These are phyloP conservation scores for Drosophila pseudoobscura DNA, from an alignment of 1,140 invertebrate species.

Conservation along the genomic window DNA sequence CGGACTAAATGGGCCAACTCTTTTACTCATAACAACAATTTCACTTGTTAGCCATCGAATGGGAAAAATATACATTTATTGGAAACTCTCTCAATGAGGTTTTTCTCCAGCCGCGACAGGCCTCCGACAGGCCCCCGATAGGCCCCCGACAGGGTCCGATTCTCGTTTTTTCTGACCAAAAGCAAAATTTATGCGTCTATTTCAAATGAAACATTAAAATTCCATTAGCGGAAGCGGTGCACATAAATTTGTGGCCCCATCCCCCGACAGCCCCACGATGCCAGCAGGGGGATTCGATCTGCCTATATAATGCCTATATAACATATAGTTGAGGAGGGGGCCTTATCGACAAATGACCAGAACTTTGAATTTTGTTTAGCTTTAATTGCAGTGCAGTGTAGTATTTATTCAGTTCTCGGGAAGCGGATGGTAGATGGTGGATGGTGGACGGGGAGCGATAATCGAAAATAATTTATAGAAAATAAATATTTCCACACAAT, in stretches of 20 bases:
- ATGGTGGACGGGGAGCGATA: constrained; percentile 34
- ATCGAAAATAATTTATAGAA: constrained; percentile 81
- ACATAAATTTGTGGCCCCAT: constrained; percentile 56
- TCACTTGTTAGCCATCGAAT: constrained; percentile 49
- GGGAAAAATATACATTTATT: constrained; percentile 5
- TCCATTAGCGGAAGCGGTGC: constrained; percentile 72
- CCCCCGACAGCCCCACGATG: background rate
- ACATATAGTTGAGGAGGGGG: constrained; percentile 12
- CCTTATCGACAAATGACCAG: constrained; percentile 65
- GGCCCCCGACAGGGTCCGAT: constrained; percentile 2
- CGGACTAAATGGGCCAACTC: constrained; percentile 45
- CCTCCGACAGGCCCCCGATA: background rate
- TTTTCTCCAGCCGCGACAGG: constrained; percentile 13
- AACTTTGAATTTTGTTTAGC: constrained; percentile 78
- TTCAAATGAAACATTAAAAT: constrained; percentile 81
- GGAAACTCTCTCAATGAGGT: constrained; percentile 7
- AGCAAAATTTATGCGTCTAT: constrained; percentile 62
- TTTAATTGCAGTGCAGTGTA: constrained; percentile 63
- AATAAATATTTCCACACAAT: constrained; percentile 78
- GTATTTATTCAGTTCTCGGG: constrained; percentile 57
- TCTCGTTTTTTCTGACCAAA: constrained; percentile 63
- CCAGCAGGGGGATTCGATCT: constrained; percentile 8
- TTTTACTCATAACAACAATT: constrained; percentile 54
- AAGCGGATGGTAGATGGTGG: background rate
- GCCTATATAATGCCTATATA: background rate